Evolutionary conservation across 2,113 vertebrate species (phyloP), one percentile per base, ranked within the genome.

Genomic region (Gopherus flavomarginatus): DNA sequence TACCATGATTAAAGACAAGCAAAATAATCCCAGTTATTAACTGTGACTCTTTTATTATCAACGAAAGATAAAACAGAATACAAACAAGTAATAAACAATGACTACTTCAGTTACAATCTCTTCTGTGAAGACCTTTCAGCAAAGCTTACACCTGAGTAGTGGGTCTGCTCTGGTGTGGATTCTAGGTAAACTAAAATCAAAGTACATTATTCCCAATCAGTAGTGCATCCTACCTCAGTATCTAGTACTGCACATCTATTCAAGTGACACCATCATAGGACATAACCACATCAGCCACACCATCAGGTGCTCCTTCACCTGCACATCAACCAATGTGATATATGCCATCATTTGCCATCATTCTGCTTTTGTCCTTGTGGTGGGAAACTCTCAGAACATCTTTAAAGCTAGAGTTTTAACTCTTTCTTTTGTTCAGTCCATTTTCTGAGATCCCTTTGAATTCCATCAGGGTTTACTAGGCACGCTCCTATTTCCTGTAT

Each of bases 101-200:
- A 83, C n/a, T 85, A 88, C 87, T 88, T 59, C 47, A 11, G 53
- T 87, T 19, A 7, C 2, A 0, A 44, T 89, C 24, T 88, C 78
- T 79, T 86, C 88, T 93, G 86, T 92, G 89, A 89, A 90, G 95
- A 86, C 82, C 90, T 16, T 87, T 38, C 53, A 75, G 21, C 56
- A 86, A 29, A 92, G 83, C 86, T 96, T 91, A 88, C 84, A 79
- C 81, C 12, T 90, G 91, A 93, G 95, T 35, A 38, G 21, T 75
- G 21, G 21, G 69, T 42, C 69, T 75, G 69, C n/a, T 17, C 2
- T 75, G n/a, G 14, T 38, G 21, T 38, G 21, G 69, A 75, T 10
- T 75, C 69, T 75, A 42, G 72, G 38, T 75, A 12, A 75, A 22
- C 38, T 75, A 38, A 75, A 75, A 75, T 38, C 19, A 75, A 75